These are phyloP conservation scores for Euphonia xanthogaster DNA, from an alignment of 2,797 vertebrate species.

Conservation along the genomic window DNA sequence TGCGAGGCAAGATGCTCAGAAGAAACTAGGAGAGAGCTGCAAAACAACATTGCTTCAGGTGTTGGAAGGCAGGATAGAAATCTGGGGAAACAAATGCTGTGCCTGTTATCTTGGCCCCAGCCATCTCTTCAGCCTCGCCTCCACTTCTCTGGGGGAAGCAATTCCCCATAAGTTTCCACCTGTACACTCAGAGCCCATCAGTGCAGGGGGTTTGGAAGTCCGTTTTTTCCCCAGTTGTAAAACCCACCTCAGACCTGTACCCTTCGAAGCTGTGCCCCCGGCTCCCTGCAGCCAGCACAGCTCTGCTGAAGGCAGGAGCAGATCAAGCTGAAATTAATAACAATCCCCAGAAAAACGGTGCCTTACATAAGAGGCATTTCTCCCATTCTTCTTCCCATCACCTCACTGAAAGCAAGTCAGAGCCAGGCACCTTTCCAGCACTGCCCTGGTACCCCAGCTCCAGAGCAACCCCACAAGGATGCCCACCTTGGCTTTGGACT, in stretches of 20 bases:
- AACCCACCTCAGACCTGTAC: neutral
- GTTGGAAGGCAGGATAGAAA: neutral
- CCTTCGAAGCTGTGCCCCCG: neutral
- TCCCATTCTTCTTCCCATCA: neutral
- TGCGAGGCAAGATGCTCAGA: neutral
- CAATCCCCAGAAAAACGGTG: accelerated
- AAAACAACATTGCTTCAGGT: neutral
- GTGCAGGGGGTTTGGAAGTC: accelerated
- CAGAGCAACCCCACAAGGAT: accelerated
- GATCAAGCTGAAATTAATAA: neutral
- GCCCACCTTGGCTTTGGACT: neutral
- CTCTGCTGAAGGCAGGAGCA: neutral
- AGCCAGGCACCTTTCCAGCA: neutral
- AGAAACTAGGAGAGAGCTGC: neutral
- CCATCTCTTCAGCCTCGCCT: neutral
- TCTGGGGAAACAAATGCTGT: neutral
- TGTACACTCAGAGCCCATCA: accelerated
- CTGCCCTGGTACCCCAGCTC: neutral
- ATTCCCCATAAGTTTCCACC: neutral
- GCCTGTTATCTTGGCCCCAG: neutral
- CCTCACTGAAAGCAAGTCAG: accelerated
- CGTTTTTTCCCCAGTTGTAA: neutral
- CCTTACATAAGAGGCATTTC: neutral
- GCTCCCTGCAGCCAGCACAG: neutral
- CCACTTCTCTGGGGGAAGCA: neutral